Base-by-base conservation (phyloP, 2,888 invertebrate genomes). In the Microplitis manilae region DNA sequence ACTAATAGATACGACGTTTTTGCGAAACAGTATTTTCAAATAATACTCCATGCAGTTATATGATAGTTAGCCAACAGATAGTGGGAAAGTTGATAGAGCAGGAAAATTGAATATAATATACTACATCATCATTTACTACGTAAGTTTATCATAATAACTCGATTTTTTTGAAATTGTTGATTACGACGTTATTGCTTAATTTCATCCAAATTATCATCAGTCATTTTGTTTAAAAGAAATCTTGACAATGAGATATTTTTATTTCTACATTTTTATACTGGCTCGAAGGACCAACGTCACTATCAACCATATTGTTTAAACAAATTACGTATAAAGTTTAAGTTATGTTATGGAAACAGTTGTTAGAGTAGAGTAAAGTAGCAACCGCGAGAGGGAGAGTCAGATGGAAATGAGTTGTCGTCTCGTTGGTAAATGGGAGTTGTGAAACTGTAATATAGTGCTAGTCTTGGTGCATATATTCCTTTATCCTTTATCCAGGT, bases 371-470 rank as follows among this genome's bases (percentile, higher is more conserved):
- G 50, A 50, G 50, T 50, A 30, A 30, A 67, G 39, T 67, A 20
- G 20, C 4, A 30, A 15, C 20, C 15, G 17, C 62, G 62, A 38
- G 13, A 9, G 6, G 5, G 62, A 38, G 13, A 50, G 50, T 50
- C 50, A 13, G 13, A 13, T 13, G 50, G 13, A 30, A 30, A 30
- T 30, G 30, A 30, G 30, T 30, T 30, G 39, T 72, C 38, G 38
- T 30, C 15, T 62, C 15, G 62, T 15, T 62, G 39, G 30, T 13
- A 62, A 71, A 72, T 72, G 62, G 39, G 13, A 61, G 40, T 62
- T 72, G 20, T n/a, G 2, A 39, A 62, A 72, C 71, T 72, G 40
- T 38, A 39, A 68, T 40, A 72, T 38, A 67, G 38, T 67, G 38
- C 8, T 38, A 64, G n/a, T n/a, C 20, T 64, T n/a, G 30, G 30